Conservation (phyloP, 2,797 vertebrate species). For the Pangasius krempfi region DNA sequence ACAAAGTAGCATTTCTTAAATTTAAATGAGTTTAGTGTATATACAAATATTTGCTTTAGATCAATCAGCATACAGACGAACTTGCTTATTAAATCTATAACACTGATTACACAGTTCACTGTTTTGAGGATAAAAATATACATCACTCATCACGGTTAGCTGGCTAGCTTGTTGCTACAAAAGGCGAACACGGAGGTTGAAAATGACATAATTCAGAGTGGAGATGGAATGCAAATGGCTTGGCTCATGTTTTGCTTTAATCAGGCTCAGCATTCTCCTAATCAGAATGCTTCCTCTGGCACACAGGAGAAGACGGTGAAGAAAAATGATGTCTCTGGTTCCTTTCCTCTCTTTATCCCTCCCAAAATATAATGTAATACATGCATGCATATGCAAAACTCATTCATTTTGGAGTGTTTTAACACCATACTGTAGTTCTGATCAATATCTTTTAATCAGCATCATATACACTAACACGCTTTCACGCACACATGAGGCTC, state of each 20-base stretch:
- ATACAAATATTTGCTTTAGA: too few species aligned
- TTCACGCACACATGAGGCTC: not conserved
- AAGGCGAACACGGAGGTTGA: too few species aligned
- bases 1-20: too few species aligned
- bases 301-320: not conserved
- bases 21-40: too few species aligned
- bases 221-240: slow-evolving; percentile 21
- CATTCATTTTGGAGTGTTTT: not conserved
- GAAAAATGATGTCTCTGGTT: slow-evolving; percentile 13
- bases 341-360: not conserved
- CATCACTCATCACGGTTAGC: too few species aligned
- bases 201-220: not conserved
- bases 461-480: not conserved
- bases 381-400: not conserved
- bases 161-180: too few species aligned
- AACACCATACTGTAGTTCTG: too few species aligned
- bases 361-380: slow-evolving; percentile 6
- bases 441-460: slow-evolving; percentile 27
- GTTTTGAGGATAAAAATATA: too few species aligned
- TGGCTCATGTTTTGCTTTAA: slow-evolving; percentile 19
- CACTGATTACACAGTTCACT: too few species aligned
- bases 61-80: too few species aligned
- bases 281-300: slow-evolving; percentile 40
- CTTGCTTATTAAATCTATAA: too few species aligned
- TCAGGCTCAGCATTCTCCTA: slow-evolving; percentile 22